A percentile compares a stretch with the other conserved stretches of the same genome.
phyloP scores from a whole-genome alignment of 2,888 invertebrate species.

The Ephialtes manifestator region DNA sequence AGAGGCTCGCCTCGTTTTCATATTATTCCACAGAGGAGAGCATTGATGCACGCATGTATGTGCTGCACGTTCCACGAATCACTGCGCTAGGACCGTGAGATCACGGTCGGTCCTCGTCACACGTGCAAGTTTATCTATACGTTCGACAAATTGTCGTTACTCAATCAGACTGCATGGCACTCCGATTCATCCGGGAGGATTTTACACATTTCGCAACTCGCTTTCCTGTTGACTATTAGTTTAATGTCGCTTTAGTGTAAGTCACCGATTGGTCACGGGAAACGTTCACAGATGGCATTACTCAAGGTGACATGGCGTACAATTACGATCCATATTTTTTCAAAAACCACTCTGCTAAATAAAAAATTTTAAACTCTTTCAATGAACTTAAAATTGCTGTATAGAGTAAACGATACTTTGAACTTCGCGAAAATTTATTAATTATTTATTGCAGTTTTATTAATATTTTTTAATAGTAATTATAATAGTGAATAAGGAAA shows the following conservation, averaged over 20 bases:
- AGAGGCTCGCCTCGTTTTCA: slow-evolving; percentile 53
- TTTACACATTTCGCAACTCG: slow-evolving; percentile 40
- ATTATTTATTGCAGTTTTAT: too few relatives aligned
- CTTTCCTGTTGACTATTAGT: slow-evolving; percentile 1
- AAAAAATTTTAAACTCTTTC: too few relatives aligned
- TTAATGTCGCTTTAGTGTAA: neutral
- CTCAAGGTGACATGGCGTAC: neutral
- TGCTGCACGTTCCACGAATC: slow-evolving; percentile 47
- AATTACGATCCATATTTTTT: neutral
- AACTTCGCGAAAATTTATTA: too few relatives aligned
- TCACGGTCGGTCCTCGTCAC: slow-evolving; percentile 52
- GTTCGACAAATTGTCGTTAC: slow-evolving; percentile 39
- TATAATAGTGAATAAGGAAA: too few relatives aligned
- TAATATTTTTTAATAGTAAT: too few relatives aligned
- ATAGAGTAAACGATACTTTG: too few relatives aligned
- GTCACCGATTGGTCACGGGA: neutral
- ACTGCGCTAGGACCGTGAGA: slow-evolving; percentile 38
- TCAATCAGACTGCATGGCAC: slow-evolving; percentile 65
- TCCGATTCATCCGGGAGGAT: slow-evolving; percentile 45
- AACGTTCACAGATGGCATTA: neutral
- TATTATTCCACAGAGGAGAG: slow-evolving; percentile 46
- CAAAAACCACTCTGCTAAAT: neutral
- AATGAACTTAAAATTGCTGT: too few relatives aligned
- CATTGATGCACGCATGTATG: slow-evolving; percentile 34
- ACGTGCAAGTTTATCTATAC: slow-evolving; percentile 4